phyloP scores from a whole-genome alignment of 2,113 vertebrate species.

The Ciconia stormi region DNA sequence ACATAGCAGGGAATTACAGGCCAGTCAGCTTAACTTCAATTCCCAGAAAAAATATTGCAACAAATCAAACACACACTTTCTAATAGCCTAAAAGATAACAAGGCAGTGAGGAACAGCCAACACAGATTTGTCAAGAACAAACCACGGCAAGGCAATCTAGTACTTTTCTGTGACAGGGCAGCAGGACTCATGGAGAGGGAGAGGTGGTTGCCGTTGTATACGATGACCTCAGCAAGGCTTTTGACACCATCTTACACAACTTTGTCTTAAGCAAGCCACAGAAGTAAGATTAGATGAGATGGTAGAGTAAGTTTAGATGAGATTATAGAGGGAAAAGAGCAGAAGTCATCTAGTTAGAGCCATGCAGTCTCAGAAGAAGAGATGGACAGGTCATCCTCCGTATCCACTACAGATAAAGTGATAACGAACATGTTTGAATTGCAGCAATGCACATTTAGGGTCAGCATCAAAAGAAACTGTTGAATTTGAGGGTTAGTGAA shows the following conservation, averaged over 20 bases:
- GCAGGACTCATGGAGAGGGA: background rate
- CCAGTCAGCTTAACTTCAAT: constrained; percentile 30
- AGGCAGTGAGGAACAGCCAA: background rate
- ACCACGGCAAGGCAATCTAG: background rate
- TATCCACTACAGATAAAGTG: background rate
- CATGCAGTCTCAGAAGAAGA: background rate
- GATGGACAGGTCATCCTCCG: background rate
- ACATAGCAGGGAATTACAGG: constrained; percentile 8
- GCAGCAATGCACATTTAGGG: background rate
- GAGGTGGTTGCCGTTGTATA: background rate
- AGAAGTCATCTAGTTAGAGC: background rate
- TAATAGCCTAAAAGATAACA: background rate
- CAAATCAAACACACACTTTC: background rate
- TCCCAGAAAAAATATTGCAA: constrained; percentile 15
- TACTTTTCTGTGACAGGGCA: background rate
- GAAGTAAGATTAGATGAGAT: background rate
- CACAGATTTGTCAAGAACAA: background rate
- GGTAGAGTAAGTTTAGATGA: background rate
- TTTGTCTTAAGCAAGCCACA: background rate
- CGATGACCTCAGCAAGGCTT: background rate
- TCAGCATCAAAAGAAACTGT: background rate
- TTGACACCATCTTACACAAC: background rate
- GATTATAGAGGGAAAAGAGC: background rate
- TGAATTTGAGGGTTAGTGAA: background rate
- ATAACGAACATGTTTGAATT: background rate